phyloP scores from a whole-genome alignment of 2,797 vertebrate genomes.

The Sebastes elongatus region DNA sequence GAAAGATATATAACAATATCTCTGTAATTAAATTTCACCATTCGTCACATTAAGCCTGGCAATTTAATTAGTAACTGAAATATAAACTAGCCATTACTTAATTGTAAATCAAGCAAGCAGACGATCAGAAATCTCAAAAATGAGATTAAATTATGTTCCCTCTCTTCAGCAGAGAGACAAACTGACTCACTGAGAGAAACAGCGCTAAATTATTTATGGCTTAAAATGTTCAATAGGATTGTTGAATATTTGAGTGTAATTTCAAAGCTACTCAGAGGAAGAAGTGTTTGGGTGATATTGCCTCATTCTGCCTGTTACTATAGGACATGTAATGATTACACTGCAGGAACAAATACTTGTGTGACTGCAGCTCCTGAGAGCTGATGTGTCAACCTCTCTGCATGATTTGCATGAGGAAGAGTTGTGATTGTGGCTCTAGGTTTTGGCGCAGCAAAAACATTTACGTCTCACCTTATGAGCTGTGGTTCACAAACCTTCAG shows the following conservation, averaged over 20 bases:
- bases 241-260: slow-evolving; percentile 20
- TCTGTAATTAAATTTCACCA: background rate
- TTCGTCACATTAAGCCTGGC: background rate
- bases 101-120: slow-evolving; percentile 8
- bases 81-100: background rate
- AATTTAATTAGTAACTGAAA: background rate
- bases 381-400: background rate
- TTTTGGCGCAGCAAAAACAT: background rate
- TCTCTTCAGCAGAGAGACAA: background rate
- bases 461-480: background rate
- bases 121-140: background rate
- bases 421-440: background rate
- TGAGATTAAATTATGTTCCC: background rate
- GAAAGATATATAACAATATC: background rate
- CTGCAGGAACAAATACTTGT: background rate
- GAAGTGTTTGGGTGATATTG: background rate
- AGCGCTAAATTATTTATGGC: slow-evolving; percentile 1
- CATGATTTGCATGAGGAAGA: background rate
- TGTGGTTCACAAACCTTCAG: background rate
- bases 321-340: background rate
- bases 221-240: background rate
- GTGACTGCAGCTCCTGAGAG: background rate
- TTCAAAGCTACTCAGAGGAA: slow-evolving; percentile 2
- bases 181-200: background rate
- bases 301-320: slow-evolving; percentile 10